Base-by-base conservation (phyloP, 2,888 invertebrate genomes). In the Capitulum mitella region DNA sequence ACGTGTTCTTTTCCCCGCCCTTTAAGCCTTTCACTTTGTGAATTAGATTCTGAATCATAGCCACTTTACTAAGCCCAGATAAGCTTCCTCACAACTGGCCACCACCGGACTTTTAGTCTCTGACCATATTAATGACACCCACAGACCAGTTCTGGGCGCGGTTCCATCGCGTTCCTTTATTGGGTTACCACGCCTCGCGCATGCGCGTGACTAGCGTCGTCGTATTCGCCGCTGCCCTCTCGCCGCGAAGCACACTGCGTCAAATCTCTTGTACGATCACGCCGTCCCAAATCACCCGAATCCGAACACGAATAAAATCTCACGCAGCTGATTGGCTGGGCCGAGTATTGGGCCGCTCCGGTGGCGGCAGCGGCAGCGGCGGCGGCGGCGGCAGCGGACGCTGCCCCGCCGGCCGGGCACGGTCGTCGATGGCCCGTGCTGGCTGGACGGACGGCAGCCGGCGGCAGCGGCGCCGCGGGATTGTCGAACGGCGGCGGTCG, bases 401-500 rank as follows among this genome's bases (percentile, higher is more conserved):
- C n/a, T n/a, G n/a, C n/a, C n/a, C n/a, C n/a, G n/a, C n/a, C n/a
- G n/a, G n/a, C n/a, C n/a, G n/a, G n/a, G n/a, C n/a, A n/a, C n/a
- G n/a, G n/a, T n/a, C n/a, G n/a, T n/a, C n/a, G n/a, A n/a, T n/a
- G n/a, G n/a, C n/a, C n/a, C n/a, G n/a, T n/a, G n/a, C n/a, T n/a
- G n/a, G n/a, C n/a, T n/a, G n/a, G n/a, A n/a, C n/a, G 16, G 61
- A 29, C 10, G 32, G 32, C n/a, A 3, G 51, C 51, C 29, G n/a
- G 58, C 74, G n/a, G 26, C 40, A n/a, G 8, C 74, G 81, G 80
- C 16, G 84, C 84, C 29, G 83, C 83, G 8, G 83, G 78, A 80
- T 84, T 84, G 79, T 83, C 79, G 78, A n/a, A n/a, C 82, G 82
- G 46, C 77, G 78, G 3, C 46, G 48, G 77, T 82, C 82, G 61